Evolutionary conservation across 1,140 invertebrate species (phyloP), one percentile per base, ranked within the genome.

Genomic region (Drosophila parvula): DNA sequence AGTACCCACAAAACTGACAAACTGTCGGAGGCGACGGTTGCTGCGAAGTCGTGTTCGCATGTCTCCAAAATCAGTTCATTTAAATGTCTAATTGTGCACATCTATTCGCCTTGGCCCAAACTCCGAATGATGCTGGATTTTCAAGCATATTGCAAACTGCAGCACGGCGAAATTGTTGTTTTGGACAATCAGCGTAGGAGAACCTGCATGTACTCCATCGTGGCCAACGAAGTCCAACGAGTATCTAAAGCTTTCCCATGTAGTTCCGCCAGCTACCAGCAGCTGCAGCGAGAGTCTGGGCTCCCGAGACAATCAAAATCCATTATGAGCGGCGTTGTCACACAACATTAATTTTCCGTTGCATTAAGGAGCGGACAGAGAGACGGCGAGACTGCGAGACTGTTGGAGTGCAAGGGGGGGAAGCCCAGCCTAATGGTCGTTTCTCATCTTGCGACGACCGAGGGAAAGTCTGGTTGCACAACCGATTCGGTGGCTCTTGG

Each of bases 381-480:
- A 65, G 22, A n/a, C 51, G 43, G 51, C 30, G 43, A 30, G 28
- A 16, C 38, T 28, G 11, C n/a, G 43, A 11, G 4, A 27, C 48
- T 32, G 30, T 18, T 10, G 28, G 11, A 45, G 28, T 40, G 43
- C 28, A 68, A 18, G 69, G 56, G 48, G 48, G 58, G 68, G 77
- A 55, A 50, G 48, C 48, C 47, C 4, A 16, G 48, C 41, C 62
- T 59, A 77, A 77, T 67, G 73, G 38, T 11, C 43, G 36, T 76
- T 53, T 77, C 51, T 56, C 62, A 56, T 77, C 43, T 69, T 41
- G n/a, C 18, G 36, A 11, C 10, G 40, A 11, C 18, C 28, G 9
- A n/a, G 73, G 56, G 74, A 78, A 77, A 77, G 74, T 62, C 38
- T 10, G 22, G 51, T 77, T 57, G 51, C 44, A 77, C 50, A 78